phyloP scores from a whole-genome alignment of 2,797 vertebrate species.

The Buceros bicornis region DNA sequence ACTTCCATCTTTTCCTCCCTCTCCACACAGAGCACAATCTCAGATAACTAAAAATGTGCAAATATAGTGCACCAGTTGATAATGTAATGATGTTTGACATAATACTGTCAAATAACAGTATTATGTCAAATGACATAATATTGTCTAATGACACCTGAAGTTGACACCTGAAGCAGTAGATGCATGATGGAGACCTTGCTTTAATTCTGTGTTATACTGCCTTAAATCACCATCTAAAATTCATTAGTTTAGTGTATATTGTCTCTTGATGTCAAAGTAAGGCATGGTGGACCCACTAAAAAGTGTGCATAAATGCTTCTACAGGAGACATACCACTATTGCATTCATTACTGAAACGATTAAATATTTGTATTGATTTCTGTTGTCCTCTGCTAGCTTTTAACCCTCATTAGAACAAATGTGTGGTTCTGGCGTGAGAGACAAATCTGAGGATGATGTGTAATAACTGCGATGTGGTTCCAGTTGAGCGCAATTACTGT shows the following conservation, averaged over 20 bases:
- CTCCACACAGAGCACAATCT: not conserved
- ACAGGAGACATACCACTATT: not conserved
- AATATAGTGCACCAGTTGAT: not conserved
- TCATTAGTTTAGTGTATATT: not conserved
- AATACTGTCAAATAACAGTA: not conserved
- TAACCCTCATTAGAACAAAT: not conserved
- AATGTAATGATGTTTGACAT: not conserved
- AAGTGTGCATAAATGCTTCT: not conserved
- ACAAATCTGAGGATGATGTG: not conserved
- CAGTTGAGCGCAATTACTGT: not conserved
- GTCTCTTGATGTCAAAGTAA: not conserved
- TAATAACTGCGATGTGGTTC: not conserved
- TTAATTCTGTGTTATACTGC: not conserved
- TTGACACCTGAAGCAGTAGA: not conserved
- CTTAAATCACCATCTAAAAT: not conserved
- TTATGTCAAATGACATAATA: too few species aligned
- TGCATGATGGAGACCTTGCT: not conserved
- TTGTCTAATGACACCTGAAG: not conserved
- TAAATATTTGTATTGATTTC: not conserved
- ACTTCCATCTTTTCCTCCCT: not conserved
- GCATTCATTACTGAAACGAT: not conserved
- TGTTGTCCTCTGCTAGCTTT: not conserved
- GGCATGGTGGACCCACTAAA: not conserved
- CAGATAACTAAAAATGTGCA: not conserved
- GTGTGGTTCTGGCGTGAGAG: not conserved